Base-by-base conservation (phyloP, 1,140 invertebrate species). In the Dolichoris vasculosae region DNA sequence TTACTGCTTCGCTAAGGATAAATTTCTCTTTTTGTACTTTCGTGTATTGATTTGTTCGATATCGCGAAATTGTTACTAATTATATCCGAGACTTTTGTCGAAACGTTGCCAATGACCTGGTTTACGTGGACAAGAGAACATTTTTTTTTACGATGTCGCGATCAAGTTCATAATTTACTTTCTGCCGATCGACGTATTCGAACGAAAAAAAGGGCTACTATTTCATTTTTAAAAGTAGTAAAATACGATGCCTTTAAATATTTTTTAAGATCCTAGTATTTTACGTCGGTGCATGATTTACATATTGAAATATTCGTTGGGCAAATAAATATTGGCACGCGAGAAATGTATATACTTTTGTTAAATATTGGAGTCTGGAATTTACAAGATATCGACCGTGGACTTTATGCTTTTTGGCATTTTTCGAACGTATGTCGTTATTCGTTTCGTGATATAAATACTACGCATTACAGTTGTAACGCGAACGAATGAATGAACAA, bases 81-180 rank as follows among this genome's bases (percentile, higher is more conserved):
- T 67, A 67, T 13, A 35, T 40, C 23, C 2, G 0, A 6, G 23
- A 1, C 20, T 38, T 69, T 69, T 38, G 13, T n/a, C n/a, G n/a
- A n/a, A n/a, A n/a, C 15, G 23, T 69, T 23, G 35, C 43, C 71
- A 30, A 26, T 67, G 51, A 40, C 75, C 43, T 26, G 67, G 11
- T 64, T 79, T 77, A 6, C 30, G 35, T 8, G 8, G 17, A 20
- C 7, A 30, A 59, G n/a, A 80, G 51, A n/a, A 75, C 77, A 63
- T 76, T 81, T 59, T 79, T 55, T 81, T 63, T n/a, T n/a, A n/a
- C n/a, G n/a, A 35, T 30, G 46, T 78, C 55, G 30, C 59, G 64
- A 51, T 80, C 69, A 71, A 71, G 67, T 40, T 71, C 20, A 71
- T 46, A 38, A 69, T 69, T 69, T 69, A 38, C 32, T 38, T 7